Evolutionary conservation across 1,140 invertebrate species (phyloP), one percentile per base, ranked within the genome.

Genomic region (Antheraea pernyi): DNA sequence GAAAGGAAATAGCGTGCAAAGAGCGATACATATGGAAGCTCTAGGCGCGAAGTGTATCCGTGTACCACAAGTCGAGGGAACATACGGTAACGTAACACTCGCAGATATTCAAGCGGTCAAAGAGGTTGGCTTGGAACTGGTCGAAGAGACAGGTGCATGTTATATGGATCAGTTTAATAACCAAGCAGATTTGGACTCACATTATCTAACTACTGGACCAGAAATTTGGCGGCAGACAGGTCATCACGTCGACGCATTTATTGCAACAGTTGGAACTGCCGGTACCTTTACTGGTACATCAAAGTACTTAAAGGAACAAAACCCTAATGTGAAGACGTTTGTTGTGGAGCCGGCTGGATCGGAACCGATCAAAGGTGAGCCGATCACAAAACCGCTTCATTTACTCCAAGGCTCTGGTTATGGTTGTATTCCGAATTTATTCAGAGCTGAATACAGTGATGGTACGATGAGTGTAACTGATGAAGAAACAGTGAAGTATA

Each of bases 151-250:
- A 0, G 83, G 82, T 13, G 86, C 87, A 0, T 91, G 81, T 69
- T 89, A 85, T 59, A 84, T 91, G 8, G 86, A 88, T 61, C 46
- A 91, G 46, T 90, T 89, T 53, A 85, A 80, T 36, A 91, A 91
- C 69, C 71, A 78, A 7, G 77, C 72, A 0, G 89, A 91, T 66
- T 59, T 77, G 0, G 71, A 82, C 10, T 72, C 89, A 0, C 89
- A 91, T 74, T 91, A 91, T 71, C 9, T 60, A 16, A 79, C 79
- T 6, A 91, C 88, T 36, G 88, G 89, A 0, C 89, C 89, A 2
- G 89, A 91, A 71, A 90, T 90, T 70, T 91, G 89, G 89, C 82
- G 76, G 46, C 89, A 91, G 65, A 90, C 85, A 18, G 88, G 86
- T 7, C 82, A 87, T 9, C 86, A 70, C 16, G 78, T 91, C 3